Evolutionary conservation across 2,797 vertebrate genomes (phyloP).

Genomic region (Crenuchus spilurus): DNA sequence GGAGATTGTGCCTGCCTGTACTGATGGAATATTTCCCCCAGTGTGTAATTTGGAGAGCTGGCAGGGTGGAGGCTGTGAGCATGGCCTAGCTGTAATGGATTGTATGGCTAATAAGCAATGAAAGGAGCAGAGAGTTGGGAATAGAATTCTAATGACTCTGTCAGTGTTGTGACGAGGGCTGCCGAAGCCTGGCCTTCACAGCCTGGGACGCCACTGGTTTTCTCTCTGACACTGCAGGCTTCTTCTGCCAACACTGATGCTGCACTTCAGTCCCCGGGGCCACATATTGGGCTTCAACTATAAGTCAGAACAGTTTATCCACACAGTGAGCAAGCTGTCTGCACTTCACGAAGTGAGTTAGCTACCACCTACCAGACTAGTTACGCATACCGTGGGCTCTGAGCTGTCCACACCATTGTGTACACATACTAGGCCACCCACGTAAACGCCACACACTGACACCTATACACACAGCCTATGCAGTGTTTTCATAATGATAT

Average conservation of each 20-base stretch:
- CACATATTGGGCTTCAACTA: not conserved
- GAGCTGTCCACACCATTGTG: not conserved
- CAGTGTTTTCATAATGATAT: not conserved
- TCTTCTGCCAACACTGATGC: not conserved
- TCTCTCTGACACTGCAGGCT: conserved; percentile 11
- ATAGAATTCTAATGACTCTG: conserved; percentile 79
- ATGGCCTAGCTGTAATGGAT: conserved; percentile 75
- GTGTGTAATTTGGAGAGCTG: conserved; percentile 68
- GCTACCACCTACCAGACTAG: not conserved
- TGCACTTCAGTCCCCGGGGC: not conserved
- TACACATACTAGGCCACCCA: conserved; percentile 2
- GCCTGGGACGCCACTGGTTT: conserved; percentile 32
- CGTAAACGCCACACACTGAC: not conserved
- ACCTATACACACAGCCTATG: not conserved
- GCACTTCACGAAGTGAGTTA: not conserved
- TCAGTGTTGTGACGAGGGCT: conserved; percentile 69
- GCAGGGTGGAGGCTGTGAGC: conserved; percentile 58
- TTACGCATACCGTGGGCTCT: not conserved
- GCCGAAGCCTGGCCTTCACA: conserved; percentile 12
- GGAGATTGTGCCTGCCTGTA: conserved; percentile 10
- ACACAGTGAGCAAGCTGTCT: conserved; percentile 7
- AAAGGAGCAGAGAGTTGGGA: conserved; percentile 73
- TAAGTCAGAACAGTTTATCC: not conserved
- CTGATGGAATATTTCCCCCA: conserved; percentile 67
- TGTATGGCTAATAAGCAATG: conserved; percentile 82